Evolutionary conservation across 2,888 invertebrate genomes (phyloP).

Genomic region (Vanessa cardui): DNA sequence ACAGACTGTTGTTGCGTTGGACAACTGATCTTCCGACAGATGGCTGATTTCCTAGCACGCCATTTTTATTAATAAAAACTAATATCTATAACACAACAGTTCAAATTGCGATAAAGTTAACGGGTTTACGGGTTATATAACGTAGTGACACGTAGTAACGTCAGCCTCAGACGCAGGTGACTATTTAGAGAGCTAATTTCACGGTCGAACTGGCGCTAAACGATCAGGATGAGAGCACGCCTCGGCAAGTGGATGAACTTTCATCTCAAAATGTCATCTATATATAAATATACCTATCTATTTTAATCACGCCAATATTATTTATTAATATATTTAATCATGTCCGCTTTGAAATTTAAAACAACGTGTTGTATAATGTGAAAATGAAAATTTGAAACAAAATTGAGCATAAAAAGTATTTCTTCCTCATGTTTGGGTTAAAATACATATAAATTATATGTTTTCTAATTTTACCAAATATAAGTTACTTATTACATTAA

Average conservation of each 20-base stretch:
- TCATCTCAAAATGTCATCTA: not conserved
- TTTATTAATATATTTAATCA: no score
- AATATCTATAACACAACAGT: no score
- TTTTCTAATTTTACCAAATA: not conserved
- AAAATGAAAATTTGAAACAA: not conserved
- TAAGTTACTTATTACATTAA: no score
- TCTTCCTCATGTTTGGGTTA: no score
- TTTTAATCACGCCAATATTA: not conserved
- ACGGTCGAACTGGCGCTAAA: not conserved
- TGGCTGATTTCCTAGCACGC: no score
- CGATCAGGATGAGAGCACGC: not conserved
- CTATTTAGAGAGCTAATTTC: conserved; percentile 10
- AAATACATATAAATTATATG: not conserved
- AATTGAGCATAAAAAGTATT: no score
- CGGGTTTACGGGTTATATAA: no score
- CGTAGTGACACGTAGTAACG: not conserved
- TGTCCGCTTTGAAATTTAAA: no score
- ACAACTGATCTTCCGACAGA: no score
- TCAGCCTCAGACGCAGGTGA: not conserved
- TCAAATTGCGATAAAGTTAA: no score
- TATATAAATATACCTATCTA: not conserved
- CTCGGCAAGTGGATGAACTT: not conserved
- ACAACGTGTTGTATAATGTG: not conserved
- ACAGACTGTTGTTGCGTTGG: no score
- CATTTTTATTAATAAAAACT: no score